phyloP scores from a whole-genome alignment of 2,113 vertebrate genomes.

The Eurystomus gularis region DNA sequence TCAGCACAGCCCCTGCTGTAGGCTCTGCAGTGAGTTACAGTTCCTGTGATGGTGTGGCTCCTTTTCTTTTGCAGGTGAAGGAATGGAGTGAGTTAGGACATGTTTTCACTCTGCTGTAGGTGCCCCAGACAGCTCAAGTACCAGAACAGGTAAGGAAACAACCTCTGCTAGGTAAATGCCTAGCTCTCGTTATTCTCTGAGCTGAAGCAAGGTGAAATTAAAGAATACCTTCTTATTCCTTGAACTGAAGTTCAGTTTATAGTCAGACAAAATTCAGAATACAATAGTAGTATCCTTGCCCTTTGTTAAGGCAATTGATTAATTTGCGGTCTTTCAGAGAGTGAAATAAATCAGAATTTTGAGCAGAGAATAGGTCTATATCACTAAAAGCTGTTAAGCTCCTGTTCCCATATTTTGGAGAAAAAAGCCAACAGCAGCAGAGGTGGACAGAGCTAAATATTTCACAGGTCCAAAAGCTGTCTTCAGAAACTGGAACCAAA shows the following conservation, averaged over 20 bases:
- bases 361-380: not conserved
- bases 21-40: not conserved
- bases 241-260: not conserved
- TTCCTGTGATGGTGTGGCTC: not conserved
- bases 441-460: not conserved
- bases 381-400: not conserved
- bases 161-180: not conserved
- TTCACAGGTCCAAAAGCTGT: not conserved
- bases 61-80: not conserved
- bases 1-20: not conserved
- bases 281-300: not conserved
- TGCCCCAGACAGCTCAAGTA: not conserved
- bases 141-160: not conserved
- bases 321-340: not conserved
- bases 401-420: not conserved
- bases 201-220: not conserved
- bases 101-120: not conserved
- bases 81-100: not conserved
- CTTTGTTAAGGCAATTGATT: not conserved
- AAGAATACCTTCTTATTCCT: not conserved
- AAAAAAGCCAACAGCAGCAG: not conserved
- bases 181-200: not conserved
- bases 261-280: not conserved
- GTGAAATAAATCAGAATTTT: not conserved
- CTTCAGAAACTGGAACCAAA: not conserved